Base-by-base conservation (phyloP, 2,797 vertebrate species). In the Xerus rutilus region DNA sequence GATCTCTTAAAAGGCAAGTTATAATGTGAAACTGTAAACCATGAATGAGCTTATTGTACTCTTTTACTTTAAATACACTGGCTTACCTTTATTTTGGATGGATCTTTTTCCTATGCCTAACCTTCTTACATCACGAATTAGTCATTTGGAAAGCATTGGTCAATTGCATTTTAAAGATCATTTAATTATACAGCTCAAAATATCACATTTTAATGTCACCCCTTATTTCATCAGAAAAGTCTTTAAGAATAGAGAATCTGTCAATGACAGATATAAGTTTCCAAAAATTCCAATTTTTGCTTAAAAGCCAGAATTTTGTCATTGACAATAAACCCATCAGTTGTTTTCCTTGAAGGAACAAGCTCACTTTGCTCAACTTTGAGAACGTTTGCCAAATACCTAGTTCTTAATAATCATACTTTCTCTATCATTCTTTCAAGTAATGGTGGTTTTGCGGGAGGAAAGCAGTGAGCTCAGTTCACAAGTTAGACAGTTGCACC, bases 251-350 rank as follows among this genome's bases (percentile, higher is more conserved):
- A 72, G 69, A 94, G n/a, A 91, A 76, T 94, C 57, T 96, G 93
- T 74, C 84, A 93, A 43, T 93, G 45, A 39, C 32, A 84, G 47
- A 84, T 35, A 91, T 2, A 69, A 15, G 3, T 94, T 96, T 94
- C 92, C 74, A 20, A 96, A 89, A 95, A 81, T 74, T 73, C 69
- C 8, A 77, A 70, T 52, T 93, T 93, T 95, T 79, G 23, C 62
- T 94, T 74, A 86, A 62, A 86, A 83, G 89, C 45, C 86, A 96
- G 49, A 88, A 93, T 89, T 93, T 97, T 95, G 87, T 86, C 65
- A 74, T 82, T 89, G 32, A 57, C 49, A 79, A 73, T 92, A 88
- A 95, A 67, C 59, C 39, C 72, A 35, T 91, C 70, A 32, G 30
- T 94, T 88, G 54, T 91, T 95, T 95, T 92, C 54, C 54, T 93